Base-by-base conservation (phyloP, 2,888 invertebrate genomes). In the Aquatica leii region DNA sequence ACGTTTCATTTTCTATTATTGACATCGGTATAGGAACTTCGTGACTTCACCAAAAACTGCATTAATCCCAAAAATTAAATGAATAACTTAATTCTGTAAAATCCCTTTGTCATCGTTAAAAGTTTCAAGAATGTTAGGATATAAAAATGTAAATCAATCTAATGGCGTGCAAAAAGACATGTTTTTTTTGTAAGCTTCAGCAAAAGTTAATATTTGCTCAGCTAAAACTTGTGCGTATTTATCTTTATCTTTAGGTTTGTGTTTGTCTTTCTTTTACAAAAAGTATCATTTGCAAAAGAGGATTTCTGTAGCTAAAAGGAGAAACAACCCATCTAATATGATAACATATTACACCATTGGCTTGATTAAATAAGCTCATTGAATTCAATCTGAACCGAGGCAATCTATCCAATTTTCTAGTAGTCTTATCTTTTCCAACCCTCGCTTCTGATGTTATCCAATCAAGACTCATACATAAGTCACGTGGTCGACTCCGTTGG, bases 321-420 rank as follows among this genome's bases (percentile, higher is more conserved):
- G 55, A 60, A 65, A 43, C 52, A 59, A 49, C 59, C 66, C 62
- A 66, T 66, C 62, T 59, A 62, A 66, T 66, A 62, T 66, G 73
- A 71, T 71, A 71, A 71, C 69, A 69, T 66, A 68, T 61, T 61
- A 68, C 68, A 68, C 73, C 71, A 73, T 73, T 69, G 72, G 62
- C 67, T 72, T 74, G 72, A 72, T 74, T 72, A 74, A 74, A 81
- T 81, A 80, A 81, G 76, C 79, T 78, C 79, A 75, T 79, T 77
- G 79, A 80, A 80, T 81, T 81, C 80, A 80, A 81, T 81, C 79
- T 76, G 65, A 72, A 75, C 74, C 74, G 74, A 62, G 69, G 68
- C 76, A 77, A 78, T 79, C 80, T 80, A 80, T 79, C 80, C 81
- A 81, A 81, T 81, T 81, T 81, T 80, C 80, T 74, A 75, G 73